Conservation (phyloP, 2,888 invertebrate genomes). For the Perithous albicinctus region DNA sequence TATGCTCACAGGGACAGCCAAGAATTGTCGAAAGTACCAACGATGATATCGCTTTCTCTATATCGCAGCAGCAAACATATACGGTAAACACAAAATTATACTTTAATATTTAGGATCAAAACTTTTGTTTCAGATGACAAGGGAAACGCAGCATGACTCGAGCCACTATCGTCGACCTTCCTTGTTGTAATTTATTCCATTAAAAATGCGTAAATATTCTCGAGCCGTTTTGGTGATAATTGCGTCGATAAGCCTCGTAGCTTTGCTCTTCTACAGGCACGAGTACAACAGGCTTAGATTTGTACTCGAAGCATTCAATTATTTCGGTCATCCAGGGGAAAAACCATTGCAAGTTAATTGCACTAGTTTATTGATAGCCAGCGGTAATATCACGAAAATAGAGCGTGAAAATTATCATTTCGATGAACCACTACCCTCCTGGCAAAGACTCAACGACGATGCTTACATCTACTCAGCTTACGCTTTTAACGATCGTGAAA, state of each 20-base stretch:
- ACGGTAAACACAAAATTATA: background rate
- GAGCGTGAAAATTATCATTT: slow-evolving; percentile 81
- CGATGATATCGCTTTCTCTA: no score
- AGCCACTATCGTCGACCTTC: background rate
- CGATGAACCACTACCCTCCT: slow-evolving; percentile 88
- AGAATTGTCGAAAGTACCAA: no score
- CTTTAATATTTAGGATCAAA: background rate
- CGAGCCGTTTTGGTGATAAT: slow-evolving; percentile 90
- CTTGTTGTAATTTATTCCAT: background rate
- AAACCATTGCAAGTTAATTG: slow-evolving; percentile 86
- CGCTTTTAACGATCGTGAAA: slow-evolving; percentile 86
- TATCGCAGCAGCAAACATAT: background rate
- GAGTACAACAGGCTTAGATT: slow-evolving; percentile 94
- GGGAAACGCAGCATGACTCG: background rate
- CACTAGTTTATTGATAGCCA: slow-evolving; percentile 27
- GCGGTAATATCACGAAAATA: slow-evolving; percentile 19
- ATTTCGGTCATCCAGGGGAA: slow-evolving; percentile 89
- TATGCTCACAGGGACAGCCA: no score
- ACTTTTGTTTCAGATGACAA: slow-evolving; percentile 8
- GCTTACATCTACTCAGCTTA: slow-evolving; percentile 90
- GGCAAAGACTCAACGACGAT: slow-evolving; percentile 88
- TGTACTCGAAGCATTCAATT: slow-evolving; percentile 93
- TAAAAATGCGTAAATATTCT: slow-evolving; percentile 93
- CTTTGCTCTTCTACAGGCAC: slow-evolving; percentile 93
- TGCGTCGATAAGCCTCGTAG: slow-evolving; percentile 90